Base-by-base conservation (phyloP, 2,888 invertebrate genomes). In the Eueremaeus valkanovi region DNA sequence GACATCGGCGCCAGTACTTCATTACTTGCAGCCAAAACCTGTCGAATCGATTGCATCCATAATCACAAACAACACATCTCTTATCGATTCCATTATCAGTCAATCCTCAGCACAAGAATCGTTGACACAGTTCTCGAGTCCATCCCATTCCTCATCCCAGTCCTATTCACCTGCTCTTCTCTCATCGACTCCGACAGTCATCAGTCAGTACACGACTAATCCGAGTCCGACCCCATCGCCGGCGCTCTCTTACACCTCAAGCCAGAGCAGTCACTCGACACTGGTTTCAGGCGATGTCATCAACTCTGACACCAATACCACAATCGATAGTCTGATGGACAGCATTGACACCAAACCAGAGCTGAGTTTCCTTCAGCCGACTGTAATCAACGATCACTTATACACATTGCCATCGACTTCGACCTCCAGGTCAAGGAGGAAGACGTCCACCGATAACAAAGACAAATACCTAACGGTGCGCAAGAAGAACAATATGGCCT, bases 281-380 rank as follows among this genome's bases (percentile, higher is more conserved):
- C 21, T 68, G 36, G 24, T 42, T 5, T 68, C 68, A 24, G 24
- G 21, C 5, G 68, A 68, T 24, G n/a, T 18, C 68, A 58, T 16
- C 11, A 58, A 3, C 6, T 24, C 40, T 16, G 31, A 24, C 33
- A 68, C n/a, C 1, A 66, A 24, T 13, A 29, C 8, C 21, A 68
- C 40, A 24, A 36, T 63, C 63, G 63, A 63, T 63, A 33, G 63
- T 36, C 24, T 63, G 63, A 31, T n/a, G n/a, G n/a, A n/a, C n/a
- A n/a, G n/a, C 49, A 18, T 61, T n/a, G 68, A 68, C 8, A n/a
- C 36, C 2, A 68, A 68, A 68, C 68, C 68, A 1, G 68, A 68
- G 11, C 58, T 27, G 51, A 16, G 5, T 6, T 51, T n/a, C 21
- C 51, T 51, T 21, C 51, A 51, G 51, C 51, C 51, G n/a, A 51